Base-by-base conservation (phyloP, 2,113 vertebrate genomes). In the Verasper variegatus region DNA sequence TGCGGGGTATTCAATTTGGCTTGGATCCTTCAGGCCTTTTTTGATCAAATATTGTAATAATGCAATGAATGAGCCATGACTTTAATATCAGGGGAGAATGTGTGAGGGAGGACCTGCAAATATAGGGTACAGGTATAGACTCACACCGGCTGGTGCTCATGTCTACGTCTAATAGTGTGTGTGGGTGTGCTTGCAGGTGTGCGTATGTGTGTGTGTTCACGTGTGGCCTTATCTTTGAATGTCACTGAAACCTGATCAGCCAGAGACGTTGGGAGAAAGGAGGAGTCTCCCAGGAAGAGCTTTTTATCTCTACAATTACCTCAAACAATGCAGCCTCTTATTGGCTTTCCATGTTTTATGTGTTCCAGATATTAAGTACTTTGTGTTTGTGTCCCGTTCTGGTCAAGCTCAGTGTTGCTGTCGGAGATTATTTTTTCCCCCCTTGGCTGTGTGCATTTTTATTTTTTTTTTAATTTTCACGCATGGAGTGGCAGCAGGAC, bases 61-160 rank as follows among this genome's bases (percentile, higher is more conserved):
- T 62, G 60, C 69, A 66, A 80, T 78, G 88, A 92, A 89, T 88
- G 85, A 90, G 82, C 71, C 74, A 67, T 81, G 80, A 88, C 83
- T 79, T 79, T 70, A 74, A 87, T 81, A 84, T 31, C 31, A 31
- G 6, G 31, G 31, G 31, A 31, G 31, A 31, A 31, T 31, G 31
- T 31, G 31, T 31, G 55, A 65, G 56, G 24, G 61, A 65, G 57
- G 68, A 12, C 35, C 51, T 72, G 51, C 64, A 69, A 60, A 74
- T 47, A 59, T 14, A 76, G 17, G 68, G 9, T 21, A n/a, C 20
- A 37, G 31, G 18, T 47, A 45, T 5, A 64, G 23, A 49, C 62
- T 20, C 66, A 51, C 45, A 23, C 37, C 45, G 42, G 54, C 64
- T 78, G 61, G 9, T 56, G 58, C 58, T 45, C 31, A 54, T 57